Percentiles rank a stretch among this genome's conserved stretches.
These are phyloP conservation scores for Megaleporinus macrocephalus DNA, from an alignment of 2,113 vertebrate species.

Conservation along the genomic window DNA sequence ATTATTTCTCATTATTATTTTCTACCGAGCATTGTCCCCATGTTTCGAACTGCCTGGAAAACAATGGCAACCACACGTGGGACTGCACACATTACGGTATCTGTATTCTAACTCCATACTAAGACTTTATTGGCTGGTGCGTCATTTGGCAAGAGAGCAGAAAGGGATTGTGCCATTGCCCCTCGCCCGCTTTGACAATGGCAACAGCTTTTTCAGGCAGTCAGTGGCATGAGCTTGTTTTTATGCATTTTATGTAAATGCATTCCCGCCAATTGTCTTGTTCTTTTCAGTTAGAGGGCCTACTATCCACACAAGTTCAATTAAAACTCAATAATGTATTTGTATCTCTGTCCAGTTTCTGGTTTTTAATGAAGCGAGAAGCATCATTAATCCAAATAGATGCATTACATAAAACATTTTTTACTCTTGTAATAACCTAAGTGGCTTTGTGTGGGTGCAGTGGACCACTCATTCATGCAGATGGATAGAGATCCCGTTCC, in stretches of 20 bases:
- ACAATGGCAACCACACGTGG: background rate
- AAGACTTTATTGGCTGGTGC: background rate
- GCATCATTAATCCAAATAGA: background rate
- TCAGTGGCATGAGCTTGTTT: background rate
- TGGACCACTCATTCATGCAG: slow-evolving; percentile 9
- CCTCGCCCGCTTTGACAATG: background rate
- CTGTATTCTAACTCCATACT: background rate
- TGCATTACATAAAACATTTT: slow-evolving; percentile 12
- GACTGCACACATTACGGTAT: background rate
- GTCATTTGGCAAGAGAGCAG: background rate
- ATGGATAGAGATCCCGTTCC: background rate
- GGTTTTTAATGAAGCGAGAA: background rate
- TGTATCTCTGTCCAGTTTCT: background rate
- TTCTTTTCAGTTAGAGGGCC: background rate
- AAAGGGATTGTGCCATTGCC: background rate
- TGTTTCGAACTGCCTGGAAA: background rate
- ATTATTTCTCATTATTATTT: background rate
- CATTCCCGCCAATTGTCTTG: background rate
- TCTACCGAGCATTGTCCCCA: background rate
- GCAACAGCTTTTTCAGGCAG: background rate
- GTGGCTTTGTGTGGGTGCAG: background rate
- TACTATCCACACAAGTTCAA: background rate
- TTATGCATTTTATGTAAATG: slow-evolving; percentile 3
- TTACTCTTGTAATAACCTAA: background rate
- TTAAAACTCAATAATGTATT: background rate